These are phyloP conservation scores for Tipula helvola DNA, from an alignment of 2,888 invertebrate species.

Conservation along the genomic window DNA sequence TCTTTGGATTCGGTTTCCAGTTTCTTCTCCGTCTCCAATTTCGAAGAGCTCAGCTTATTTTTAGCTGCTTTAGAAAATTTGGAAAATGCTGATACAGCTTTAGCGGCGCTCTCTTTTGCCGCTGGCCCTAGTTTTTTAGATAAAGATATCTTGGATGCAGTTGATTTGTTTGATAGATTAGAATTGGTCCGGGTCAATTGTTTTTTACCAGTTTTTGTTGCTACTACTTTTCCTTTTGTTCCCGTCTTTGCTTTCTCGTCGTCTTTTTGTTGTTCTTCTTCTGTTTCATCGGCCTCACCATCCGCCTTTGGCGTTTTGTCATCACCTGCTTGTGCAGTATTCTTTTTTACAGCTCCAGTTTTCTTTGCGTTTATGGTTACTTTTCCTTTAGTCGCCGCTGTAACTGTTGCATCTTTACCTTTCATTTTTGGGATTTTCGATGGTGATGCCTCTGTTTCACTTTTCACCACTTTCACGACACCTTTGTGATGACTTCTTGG, in stretches of 20 bases:
- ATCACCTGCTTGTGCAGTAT: not conserved
- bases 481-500: slow-evolving; percentile 33
- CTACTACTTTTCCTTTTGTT: not conserved
- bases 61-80: not conserved
- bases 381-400: not conserved
- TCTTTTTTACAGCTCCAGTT: not conserved
- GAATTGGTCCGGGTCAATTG: not conserved
- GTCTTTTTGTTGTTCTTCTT: not conserved
- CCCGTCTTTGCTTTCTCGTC: not conserved
- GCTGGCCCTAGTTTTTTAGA: not conserved
- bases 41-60: not conserved
- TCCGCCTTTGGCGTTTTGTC: slow-evolving; percentile 15
- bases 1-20: not conserved
- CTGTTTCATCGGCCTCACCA: slow-evolving; percentile 17
- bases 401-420: not conserved
- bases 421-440: slow-evolving; percentile 25
- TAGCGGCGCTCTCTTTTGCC: not conserved
- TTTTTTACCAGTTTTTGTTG: not conserved
- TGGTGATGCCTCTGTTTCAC: slow-evolving; percentile 20
- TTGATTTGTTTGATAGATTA: not conserved
- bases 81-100: not conserved
- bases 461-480: slow-evolving; percentile 27
- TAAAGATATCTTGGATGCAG: not conserved
- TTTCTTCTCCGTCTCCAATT: not conserved
- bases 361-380: not conserved